Base-by-base conservation (phyloP, 2,113 vertebrate genomes). In the Zosterops borbonicus region DNA sequence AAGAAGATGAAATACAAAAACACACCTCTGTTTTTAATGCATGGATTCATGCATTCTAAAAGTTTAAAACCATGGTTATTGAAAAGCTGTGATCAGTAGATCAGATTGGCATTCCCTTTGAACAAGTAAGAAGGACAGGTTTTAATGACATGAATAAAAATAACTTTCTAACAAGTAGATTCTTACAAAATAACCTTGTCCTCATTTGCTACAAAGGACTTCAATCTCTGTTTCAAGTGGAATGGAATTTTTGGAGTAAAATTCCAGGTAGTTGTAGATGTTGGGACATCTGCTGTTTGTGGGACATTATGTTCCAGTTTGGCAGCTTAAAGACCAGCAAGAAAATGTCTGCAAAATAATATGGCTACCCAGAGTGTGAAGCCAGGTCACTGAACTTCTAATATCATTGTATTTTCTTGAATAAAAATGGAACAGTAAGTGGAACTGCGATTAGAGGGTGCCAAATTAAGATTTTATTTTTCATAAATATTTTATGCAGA, bases 121-220 rank as follows among this genome's bases (percentile, higher is more conserved):
- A 90, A 87, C 41, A 76, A 49, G 46, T 84, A 71, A 79, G 55
- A 80, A 22, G 44, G 56, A 59, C 41, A 49, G 9, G 8, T 41
- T 90, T 87, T 83, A 90, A 70, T 50, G 55, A 77, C 70, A 86
- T 11, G 37, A 83, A 83, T 68, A 91, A 77, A 94, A 92, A 83
- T 78, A 91, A 77, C 75, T 50, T 87, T 46, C 55, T 90, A 58
- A 47, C n/a, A 76, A 62, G 37, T 65, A 69, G 59, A 46, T 85
- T 85, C 49, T 73, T 77, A 56, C 20, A 62, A 90, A 86, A 69
- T 94, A 95, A 59, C 63, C 53, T 89, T 91, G 59, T 83, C 31
- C 55, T 44, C 25, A 27, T 84, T 83, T 93, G 28, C 68, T 83
- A 73, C 50, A 80, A 87, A 82, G 62, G 58, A 53, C 58, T 93